Evolutionary conservation across 2,888 invertebrate genomes (phyloP), one percentile per base, ranked within the genome.

Genomic region (Dryadula phaetusa): DNA sequence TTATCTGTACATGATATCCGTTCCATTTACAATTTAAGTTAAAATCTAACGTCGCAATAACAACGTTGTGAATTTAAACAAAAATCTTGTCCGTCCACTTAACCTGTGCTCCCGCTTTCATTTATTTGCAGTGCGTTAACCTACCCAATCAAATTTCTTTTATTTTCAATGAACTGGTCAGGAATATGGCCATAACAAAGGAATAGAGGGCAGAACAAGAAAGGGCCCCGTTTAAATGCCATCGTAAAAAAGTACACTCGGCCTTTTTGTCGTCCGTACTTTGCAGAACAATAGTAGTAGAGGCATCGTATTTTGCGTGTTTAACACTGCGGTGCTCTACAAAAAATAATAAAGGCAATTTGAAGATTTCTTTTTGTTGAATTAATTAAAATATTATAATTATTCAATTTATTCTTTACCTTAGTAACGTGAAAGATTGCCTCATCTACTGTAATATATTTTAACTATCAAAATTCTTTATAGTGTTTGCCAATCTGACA

Each of bases 171-270:
- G 49, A 71, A 71, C 70, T 64, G 66, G 70, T 66, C 62, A 69
- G 62, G 49, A 66, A 64, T 47, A 60, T 66, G 54, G 32, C 37
- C 66, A 66, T 66, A 66, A 78, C 76, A 79, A 78, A 78, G 73
- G 73, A 62, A 70, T 70, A 74, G 69, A 76, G 77, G 79, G 81
- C 76, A 75, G 71, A 62, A 73, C 74, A 73, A 79, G 75, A 76
- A 79, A 77, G 76, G 77, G 74, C 75, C 74, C 73, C 74, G 73
- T 77, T 70, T 32, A 60, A 60, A 60, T 60, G 44, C 60, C 65
- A 67, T 42, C 60, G 60, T 60, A 60, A 42, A 60, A 60, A 54
- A 44, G 32, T 60, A 60, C 58, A 61, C 47, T 60, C 28, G 60
- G 28, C 32, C 60, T 60, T 60, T 60, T 60, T 44, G 60, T 60